These are phyloP conservation scores for Cephus pygmeus DNA, from an alignment of 2,888 invertebrate species.

Conservation along the genomic window DNA sequence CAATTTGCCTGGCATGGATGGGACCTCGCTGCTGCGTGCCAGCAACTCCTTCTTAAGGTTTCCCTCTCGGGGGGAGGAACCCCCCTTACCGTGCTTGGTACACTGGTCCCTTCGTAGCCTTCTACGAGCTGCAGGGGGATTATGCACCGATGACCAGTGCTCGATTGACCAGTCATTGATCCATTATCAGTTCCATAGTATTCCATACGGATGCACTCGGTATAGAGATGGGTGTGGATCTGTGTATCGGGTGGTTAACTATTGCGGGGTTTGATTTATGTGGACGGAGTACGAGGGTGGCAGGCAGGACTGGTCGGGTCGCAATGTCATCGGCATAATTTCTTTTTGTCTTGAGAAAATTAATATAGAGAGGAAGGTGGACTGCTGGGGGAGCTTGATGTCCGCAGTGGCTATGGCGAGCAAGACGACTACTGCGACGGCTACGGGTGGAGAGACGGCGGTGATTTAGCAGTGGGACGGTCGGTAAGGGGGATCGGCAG, in stretches of 20 bases:
- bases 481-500: background rate
- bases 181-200: background rate
- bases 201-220: background rate
- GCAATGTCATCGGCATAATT: background rate
- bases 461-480: background rate
- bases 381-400: background rate
- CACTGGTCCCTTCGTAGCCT: background rate
- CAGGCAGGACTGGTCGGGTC: background rate
- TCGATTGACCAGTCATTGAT: background rate
- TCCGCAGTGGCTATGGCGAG: background rate
- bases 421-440: background rate
- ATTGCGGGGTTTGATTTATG: background rate
- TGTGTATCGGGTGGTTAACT: background rate
- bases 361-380: background rate
- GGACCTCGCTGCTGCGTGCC: background rate
- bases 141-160: background rate
- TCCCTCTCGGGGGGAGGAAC: background rate
- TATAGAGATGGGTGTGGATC: background rate
- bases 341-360: background rate
- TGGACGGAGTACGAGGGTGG: background rate
- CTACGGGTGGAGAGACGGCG: background rate
- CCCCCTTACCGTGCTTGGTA: background rate
- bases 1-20: background rate
- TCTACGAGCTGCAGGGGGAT: background rate
- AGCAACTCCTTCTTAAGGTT: background rate